Percentiles rank a stretch among this genome's conserved stretches.
Conservation (phyloP, 2,888 invertebrate genomes). For the Limnephilus auricula region DNA sequence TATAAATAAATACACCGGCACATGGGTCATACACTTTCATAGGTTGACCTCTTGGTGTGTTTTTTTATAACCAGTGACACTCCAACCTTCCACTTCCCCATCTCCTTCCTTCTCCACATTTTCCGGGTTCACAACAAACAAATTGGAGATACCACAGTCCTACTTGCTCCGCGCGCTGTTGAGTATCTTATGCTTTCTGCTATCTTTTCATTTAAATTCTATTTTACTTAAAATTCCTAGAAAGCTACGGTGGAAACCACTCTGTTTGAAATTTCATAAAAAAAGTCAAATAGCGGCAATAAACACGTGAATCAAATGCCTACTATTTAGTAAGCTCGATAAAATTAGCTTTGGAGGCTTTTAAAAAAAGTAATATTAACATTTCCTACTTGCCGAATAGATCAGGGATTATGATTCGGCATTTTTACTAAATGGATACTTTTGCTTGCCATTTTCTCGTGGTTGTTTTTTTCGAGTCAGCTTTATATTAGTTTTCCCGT, state of each 20-base stretch:
- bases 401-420: not conserved
- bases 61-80: no score
- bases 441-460: constrained; percentile 4
- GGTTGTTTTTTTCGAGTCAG: not conserved
- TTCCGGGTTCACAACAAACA: no score
- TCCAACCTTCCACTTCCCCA: no score
- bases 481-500: constrained; percentile 33
- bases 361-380: not conserved
- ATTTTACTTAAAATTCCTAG: not conserved
- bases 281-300: constrained; percentile 6
- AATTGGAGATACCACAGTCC: no score
- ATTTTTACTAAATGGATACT: not conserved
- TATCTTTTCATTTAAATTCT: not conserved
- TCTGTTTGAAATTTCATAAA: not conserved
- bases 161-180: no score
- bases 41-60: no score
- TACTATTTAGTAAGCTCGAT: constrained; percentile 21
- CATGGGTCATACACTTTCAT: no score
- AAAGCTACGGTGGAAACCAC: not conserved
- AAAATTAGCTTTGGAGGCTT: not conserved
- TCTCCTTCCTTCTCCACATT: no score
- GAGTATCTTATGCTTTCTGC: no score
- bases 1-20: no score
- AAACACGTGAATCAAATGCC: constrained; percentile 25
- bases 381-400: not conserved